phyloP scores from a whole-genome alignment of 2,888 invertebrate genomes.

The Eilema griseolum region DNA sequence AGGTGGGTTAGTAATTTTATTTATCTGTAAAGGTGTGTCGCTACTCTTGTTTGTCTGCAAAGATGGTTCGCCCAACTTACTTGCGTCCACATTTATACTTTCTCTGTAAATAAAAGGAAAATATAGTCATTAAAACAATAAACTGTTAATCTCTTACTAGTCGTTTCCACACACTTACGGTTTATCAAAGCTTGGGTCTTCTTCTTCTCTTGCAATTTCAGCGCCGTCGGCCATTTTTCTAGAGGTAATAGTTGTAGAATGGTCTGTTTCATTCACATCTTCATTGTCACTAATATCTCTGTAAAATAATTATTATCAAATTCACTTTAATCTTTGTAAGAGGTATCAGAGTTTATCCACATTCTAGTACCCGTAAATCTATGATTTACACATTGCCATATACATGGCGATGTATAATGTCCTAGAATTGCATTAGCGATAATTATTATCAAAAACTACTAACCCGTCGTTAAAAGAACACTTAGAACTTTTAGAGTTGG shows the following conservation, averaged over 20 bases:
- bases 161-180: slow-evolving; percentile 12
- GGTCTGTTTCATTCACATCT: slow-evolving; percentile 62
- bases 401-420: neutral
- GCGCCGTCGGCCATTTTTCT: slow-evolving; percentile 68
- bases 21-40: neutral
- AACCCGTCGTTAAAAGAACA: slow-evolving; percentile 70
- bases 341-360: too few relatives aligned
- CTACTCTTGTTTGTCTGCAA: neutral
- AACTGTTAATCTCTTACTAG: neutral
- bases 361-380: neutral
- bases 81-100: slow-evolving; percentile 24
- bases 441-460: slow-evolving; percentile 20
- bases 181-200: slow-evolving; percentile 39
- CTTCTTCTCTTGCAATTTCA: slow-evolving; percentile 62
- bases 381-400: neutral
- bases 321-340: neutral
- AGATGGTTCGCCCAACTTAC: slow-evolving; percentile 8
- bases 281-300: slow-evolving; percentile 75
- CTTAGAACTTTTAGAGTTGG: slow-evolving; percentile 74
- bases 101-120: slow-evolving; percentile 52
- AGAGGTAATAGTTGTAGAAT: slow-evolving; percentile 44
- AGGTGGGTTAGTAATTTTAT: neutral
- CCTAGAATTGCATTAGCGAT: neutral
- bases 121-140: neutral
- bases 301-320: neutral